These are phyloP conservation scores for Ypsolopha sequella DNA, from an alignment of 2,888 invertebrate species.

Conservation along the genomic window DNA sequence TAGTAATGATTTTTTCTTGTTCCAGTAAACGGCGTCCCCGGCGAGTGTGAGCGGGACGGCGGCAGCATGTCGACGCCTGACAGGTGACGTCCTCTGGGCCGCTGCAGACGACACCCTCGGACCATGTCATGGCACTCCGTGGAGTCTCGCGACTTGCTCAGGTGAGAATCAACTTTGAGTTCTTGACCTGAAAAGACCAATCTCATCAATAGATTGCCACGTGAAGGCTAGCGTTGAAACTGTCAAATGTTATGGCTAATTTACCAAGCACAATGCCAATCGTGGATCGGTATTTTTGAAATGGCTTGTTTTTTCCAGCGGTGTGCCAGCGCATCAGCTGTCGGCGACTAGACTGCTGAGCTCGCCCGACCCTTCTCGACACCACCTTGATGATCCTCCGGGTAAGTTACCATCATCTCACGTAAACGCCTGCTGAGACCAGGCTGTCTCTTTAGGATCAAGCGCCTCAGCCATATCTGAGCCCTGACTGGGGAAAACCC, in stretches of 20 bases:
- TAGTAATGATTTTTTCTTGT: constrained; percentile 11
- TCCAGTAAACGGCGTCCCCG: constrained; percentile 19
- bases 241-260: too few relatives aligned
- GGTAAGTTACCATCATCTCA: constrained; percentile 39
- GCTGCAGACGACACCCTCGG: constrained; percentile 58
- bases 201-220: too few relatives aligned
- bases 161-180: constrained; percentile 51
- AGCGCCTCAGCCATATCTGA: too few relatives aligned
- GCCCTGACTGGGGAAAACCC: too few relatives aligned
- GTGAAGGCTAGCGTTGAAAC: too few relatives aligned
- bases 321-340: constrained; percentile 84
- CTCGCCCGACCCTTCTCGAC: constrained; percentile 85
- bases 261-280: too few relatives aligned
- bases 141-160: constrained; percentile 84
- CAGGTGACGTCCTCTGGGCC: constrained; percentile 41
- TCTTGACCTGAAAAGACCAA: too few relatives aligned
- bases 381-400: constrained; percentile 78
- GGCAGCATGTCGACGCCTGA: constrained; percentile 11
- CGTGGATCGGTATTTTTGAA: too few relatives aligned
- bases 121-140: constrained; percentile 91
- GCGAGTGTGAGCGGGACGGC: constrained; percentile 39
- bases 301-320: constrained; percentile 51
- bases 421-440: too few relatives aligned
- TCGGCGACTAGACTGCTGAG: constrained; percentile 86
- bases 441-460: too few relatives aligned